Base-by-base conservation (phyloP, 2,888 invertebrate genomes). In the Eupithecia exiguata region DNA sequence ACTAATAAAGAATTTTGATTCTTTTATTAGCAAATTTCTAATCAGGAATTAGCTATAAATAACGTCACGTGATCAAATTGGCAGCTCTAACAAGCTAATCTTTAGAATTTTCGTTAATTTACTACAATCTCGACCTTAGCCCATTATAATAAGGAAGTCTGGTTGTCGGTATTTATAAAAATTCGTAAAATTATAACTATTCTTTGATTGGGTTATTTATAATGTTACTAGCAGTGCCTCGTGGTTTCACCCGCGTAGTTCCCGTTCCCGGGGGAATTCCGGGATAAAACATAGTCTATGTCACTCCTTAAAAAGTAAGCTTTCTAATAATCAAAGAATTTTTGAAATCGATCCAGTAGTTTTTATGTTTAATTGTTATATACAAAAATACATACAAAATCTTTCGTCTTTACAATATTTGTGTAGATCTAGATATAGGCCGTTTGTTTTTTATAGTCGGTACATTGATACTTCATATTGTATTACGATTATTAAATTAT, bases 131-230 rank as follows among this genome's bases (percentile, higher is more conserved):
- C 74, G 25, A 70, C 70, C 53, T 70, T 74, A 62, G 40, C 43
- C 12, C 62, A 10, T 40, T 43, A 49, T 12, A 21, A 68, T 70
- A 74, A 38, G 68, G 68, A 40, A 70, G 70, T 61, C 36, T 61
- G 49, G 40, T 10, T 66, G 49, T 16, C 9, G 38, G 21, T 38
- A 65, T 30, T 35, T 62, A 35, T 36, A 35, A 6, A 70, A 46
- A 46, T 74, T 67, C 36, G 46, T 68, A 38, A 53, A 53, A 70
- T 70, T 67, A 69, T 68, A 68, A 62, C 49, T 74, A 67, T 69
- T 74, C 49, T 63, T 30, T 49, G 70, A 74, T 68, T 21, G 65
- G 35, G 35, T 53, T 69, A 72, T 53, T 36, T 72, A 49, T 35
- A 63, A 63, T 5, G 30, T 4, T 30, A 30, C n/a, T n/a, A n/a